These are phyloP conservation scores for Phortica variegata DNA, from an alignment of 1,140 invertebrate genomes.

Conservation along the genomic window DNA sequence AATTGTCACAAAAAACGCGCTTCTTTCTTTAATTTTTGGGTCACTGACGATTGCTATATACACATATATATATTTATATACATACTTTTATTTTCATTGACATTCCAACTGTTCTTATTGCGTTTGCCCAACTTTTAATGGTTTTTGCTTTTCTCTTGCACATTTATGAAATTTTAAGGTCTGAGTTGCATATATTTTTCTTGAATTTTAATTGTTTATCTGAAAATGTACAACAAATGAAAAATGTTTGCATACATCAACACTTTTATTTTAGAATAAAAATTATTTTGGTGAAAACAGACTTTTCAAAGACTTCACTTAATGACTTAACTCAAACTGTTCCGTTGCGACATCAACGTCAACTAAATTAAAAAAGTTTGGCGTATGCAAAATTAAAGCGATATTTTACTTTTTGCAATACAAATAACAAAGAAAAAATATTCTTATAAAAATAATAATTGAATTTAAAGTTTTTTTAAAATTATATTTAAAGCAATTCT, in stretches of 20 bases:
- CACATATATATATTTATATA: constrained; percentile 9
- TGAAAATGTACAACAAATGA: constrained; percentile 18
- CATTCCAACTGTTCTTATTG: constrained; percentile 41
- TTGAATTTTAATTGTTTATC: constrained; percentile 26
- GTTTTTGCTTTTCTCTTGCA: constrained; percentile 23
- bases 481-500: too few relatives aligned
- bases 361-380: too few relatives aligned
- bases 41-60: constrained; percentile 20
- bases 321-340: too few relatives aligned
- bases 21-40: too few relatives aligned
- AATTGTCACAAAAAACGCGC: too few relatives aligned
- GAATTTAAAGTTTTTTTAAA: too few relatives aligned
- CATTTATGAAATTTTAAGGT: constrained; percentile 15
- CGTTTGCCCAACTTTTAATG: constrained; percentile 51
- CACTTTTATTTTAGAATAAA: constrained; percentile 6
- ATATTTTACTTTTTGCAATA: too few relatives aligned
- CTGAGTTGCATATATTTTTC: constrained; percentile 23
- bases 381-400: too few relatives aligned
- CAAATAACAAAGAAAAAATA: too few relatives aligned
- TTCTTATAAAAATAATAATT: too few relatives aligned
- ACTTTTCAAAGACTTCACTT: too few relatives aligned
- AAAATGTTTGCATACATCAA: constrained; percentile 9
- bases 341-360: too few relatives aligned
- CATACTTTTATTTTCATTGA: constrained; percentile 19
- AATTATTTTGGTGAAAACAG: background rate